Conservation (phyloP, 2,113 vertebrate genomes). For the Xenus cinereus region DNA sequence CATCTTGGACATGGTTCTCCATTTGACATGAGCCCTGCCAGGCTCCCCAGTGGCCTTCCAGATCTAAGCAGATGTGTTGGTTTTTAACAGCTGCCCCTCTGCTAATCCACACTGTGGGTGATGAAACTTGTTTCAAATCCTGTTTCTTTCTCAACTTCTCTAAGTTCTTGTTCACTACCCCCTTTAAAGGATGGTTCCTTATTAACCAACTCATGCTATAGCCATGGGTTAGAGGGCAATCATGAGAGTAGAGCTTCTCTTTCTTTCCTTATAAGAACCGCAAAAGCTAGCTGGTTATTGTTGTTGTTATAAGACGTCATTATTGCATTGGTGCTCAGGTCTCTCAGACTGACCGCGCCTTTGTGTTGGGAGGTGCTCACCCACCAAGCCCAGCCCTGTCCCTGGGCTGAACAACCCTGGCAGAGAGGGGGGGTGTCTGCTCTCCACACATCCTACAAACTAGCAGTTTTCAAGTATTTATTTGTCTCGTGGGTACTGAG, state of each 20-base stretch:
- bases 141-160: not conserved
- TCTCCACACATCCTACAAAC: not conserved
- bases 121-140: not conserved
- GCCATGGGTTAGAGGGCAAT: not conserved
- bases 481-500: not conserved
- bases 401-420: not conserved
- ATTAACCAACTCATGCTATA: not conserved
- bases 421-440: not conserved
- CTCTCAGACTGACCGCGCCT: accelerated
- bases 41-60: accelerated
- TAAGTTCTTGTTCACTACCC: not conserved
- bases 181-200: not conserved
- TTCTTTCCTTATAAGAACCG: not conserved
- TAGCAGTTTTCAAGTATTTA: not conserved
- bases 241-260: not conserved
- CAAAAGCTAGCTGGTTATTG: not conserved
- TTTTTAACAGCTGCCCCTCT: not conserved
- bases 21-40: accelerated
- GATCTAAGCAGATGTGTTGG: not conserved
- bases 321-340: not conserved
- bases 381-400: accelerated
- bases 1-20: not conserved
- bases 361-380: not conserved
- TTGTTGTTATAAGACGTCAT: not conserved
- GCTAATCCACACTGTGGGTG: not conserved